Percentiles rank a stretch among this genome's conserved stretches.
These are phyloP conservation scores for Hemicentrotus pulcherrimus DNA, from an alignment of 35 echinoderm and acorn worm species.

Conservation along the genomic window DNA sequence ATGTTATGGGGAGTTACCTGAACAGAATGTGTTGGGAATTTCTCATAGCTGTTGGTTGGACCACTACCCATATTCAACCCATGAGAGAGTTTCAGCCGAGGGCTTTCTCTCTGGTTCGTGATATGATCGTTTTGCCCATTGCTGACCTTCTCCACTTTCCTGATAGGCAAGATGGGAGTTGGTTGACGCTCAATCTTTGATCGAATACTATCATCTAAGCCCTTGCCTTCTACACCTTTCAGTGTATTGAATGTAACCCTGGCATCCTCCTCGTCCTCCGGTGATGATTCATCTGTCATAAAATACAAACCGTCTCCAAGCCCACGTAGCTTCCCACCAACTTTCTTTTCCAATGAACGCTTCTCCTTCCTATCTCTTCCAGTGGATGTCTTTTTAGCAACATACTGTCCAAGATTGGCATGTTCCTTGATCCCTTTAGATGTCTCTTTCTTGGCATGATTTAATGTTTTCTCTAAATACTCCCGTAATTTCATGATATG, in stretches of 20 bases:
- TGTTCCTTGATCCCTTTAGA: conserved; percentile 29
- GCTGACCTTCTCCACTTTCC: conserved; percentile 40
- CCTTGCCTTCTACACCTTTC: conserved; percentile 17
- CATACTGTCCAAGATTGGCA: conserved; percentile 50
- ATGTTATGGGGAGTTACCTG: conserved; percentile 6
- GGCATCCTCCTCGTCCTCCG: not conserved
- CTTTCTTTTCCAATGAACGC: not conserved
- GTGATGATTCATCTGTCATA: conserved; percentile 7
- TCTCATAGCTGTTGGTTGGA: conserved; percentile 55
- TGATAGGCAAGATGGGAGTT: conserved; percentile 24
- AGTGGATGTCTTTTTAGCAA: not conserved
- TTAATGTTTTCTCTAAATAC: conserved; percentile 54
- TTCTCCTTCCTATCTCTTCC: conserved; percentile 10
- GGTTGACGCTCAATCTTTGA: conserved; percentile 2
- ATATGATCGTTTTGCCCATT: conserved; percentile 21
- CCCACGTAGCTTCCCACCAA: not conserved
- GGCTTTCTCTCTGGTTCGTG: conserved; percentile 10
- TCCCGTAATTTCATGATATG: conserved; percentile 58
- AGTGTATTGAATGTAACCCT: not conserved
- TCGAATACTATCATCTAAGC: not conserved
- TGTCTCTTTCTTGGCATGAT: conserved; percentile 48
- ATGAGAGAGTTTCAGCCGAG: conserved; percentile 18
- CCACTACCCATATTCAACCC: not conserved
- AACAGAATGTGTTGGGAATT: conserved; percentile 47
- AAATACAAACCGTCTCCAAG: conserved; percentile 33